Base-by-base conservation (phyloP, 2,113 vertebrate species). In the Brachyistius frenatus region DNA sequence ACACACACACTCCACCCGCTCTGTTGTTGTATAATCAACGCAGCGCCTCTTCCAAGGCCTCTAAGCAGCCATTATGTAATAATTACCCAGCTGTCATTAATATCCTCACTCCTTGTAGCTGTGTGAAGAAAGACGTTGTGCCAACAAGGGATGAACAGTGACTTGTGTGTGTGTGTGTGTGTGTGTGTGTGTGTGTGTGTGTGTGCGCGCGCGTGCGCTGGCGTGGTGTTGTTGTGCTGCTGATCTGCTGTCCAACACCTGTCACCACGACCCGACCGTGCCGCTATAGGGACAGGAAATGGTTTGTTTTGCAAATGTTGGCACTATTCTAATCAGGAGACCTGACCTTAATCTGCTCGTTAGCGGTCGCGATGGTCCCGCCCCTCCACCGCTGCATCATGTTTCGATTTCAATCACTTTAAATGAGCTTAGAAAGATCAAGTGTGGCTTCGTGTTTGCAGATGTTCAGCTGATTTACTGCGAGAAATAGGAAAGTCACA, bases 1-100 rank as follows among this genome's bases (percentile, higher is more conserved):
- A 23, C 23, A 23, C 23, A 23, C 23, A 23, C 23, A 23, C 23
- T 23, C 23, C 23, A 23, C 23, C 23, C 23, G 23, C 23, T 23
- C 23, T 23, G 23, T 23, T 23, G 76, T 89, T 88, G 76, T 72
- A 58, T 85, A 86, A 92, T 67, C 69, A 56, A 58, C 23, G 23
- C 23, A 23, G 23, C 23, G 55, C 58, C 74, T 75, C 71, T 37
- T 64, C 33, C 44, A 44, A 44, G 72, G 52, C 67, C 80, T 83
- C 75, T 88, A 76, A 88, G 77, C 85, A 74, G 85, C 67, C 73
- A 61, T 93, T 88, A 90, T 84, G 73, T 74, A 88, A 87, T 86
- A 88, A 89, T 92, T 90, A 90, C 72, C 80, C 86, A 80, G 85
- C 76, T 80, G 77, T 81, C 89, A 71, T 78, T 82, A 83, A 70